These are phyloP conservation scores for Eurytoma adleriae DNA, from an alignment of 2,888 invertebrate genomes.

Conservation along the genomic window DNA sequence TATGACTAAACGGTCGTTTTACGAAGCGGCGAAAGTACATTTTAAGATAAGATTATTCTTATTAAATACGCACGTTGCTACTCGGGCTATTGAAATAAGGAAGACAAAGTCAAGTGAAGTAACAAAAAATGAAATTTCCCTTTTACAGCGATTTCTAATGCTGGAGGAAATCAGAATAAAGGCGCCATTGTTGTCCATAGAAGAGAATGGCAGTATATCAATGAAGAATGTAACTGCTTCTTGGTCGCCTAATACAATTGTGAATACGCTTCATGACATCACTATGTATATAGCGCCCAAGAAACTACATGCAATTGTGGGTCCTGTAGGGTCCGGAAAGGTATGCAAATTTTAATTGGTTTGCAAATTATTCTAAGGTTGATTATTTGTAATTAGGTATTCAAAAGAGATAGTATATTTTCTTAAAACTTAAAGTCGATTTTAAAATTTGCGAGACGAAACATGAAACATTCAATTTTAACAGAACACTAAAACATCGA, in stretches of 20 bases:
- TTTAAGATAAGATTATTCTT: too few relatives aligned
- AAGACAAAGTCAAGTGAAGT: neutral
- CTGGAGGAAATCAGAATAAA: conserved; percentile 77
- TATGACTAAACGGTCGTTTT: too few relatives aligned
- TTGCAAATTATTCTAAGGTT: neutral
- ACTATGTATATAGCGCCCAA: conserved; percentile 76
- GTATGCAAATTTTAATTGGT: conserved; percentile 67
- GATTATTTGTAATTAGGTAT: neutral
- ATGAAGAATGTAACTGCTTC: conserved; percentile 77
- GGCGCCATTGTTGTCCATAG: conserved; percentile 52
- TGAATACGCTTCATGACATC: conserved; percentile 75
- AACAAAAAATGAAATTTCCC: neutral
- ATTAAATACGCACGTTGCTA: too few relatives aligned
- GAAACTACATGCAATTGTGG: conserved; percentile 87
- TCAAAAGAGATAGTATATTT: neutral
- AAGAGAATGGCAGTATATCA: conserved; percentile 70
- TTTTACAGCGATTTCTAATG: conserved; percentile 76
- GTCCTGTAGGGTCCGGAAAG: conserved; percentile 93
- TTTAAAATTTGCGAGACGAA: neutral
- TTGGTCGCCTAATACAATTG: conserved; percentile 73
- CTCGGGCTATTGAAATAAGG: too few relatives aligned
- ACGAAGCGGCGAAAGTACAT: too few relatives aligned
- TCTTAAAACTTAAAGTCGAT: neutral
- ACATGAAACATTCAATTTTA: neutral
- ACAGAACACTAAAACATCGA: neutral